Conservation (phyloP, 2,797 vertebrate genomes). For the Enteromius trimaculatus region DNA sequence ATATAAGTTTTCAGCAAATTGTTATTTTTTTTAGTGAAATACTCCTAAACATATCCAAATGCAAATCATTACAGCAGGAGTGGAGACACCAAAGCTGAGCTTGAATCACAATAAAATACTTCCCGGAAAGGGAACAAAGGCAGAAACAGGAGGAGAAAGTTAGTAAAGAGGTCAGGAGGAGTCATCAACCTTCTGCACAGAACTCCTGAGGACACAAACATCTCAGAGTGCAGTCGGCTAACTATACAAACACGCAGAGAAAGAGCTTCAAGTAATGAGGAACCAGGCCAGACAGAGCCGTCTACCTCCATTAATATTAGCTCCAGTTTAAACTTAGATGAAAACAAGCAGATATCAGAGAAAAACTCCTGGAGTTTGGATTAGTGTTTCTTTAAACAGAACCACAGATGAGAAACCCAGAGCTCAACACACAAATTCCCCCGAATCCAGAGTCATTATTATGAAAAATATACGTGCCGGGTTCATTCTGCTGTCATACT, state of each 20-base stretch:
- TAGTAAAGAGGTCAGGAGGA: no score
- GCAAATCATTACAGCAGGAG: not conserved
- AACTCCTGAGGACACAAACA: not conserved
- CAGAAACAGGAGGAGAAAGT: no score
- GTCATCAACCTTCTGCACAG: not conserved
- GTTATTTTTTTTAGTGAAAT: not conserved
- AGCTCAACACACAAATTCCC: not conserved
- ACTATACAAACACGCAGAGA: not conserved
- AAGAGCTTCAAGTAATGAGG: conserved; percentile 2
- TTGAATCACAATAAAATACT: not conserved
- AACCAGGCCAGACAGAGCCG: not conserved
- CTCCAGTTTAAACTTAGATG: not conserved
- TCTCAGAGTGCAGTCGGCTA: not conserved
- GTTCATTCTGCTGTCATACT: no score
- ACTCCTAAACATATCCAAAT: not conserved
- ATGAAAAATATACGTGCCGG: not conserved
- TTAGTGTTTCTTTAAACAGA: not conserved
- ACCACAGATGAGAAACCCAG: not conserved
- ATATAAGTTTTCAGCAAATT: not conserved
- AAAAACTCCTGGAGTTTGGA: not conserved
- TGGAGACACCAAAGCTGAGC: not conserved
- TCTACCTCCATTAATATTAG: not conserved
- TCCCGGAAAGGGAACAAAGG: not conserved
- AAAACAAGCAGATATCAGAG: not conserved
- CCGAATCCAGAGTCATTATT: not conserved